A percentile compares a stretch with the other conserved stretches of the same genome.
Conservation (phyloP, 2,888 invertebrate species). For the Drosophila acutilabella region DNA sequence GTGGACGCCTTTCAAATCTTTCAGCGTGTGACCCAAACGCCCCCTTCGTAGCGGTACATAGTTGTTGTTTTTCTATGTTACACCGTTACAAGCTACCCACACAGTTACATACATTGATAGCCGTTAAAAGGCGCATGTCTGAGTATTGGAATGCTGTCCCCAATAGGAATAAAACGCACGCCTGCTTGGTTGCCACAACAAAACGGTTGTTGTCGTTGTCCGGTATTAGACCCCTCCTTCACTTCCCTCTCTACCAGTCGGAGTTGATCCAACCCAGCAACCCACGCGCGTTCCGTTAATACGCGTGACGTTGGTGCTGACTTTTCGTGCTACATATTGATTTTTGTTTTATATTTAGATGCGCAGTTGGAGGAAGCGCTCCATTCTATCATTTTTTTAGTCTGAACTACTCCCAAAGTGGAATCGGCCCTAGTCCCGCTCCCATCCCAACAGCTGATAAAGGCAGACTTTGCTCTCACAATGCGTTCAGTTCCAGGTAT, state of each 20-base stretch:
- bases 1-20: slow-evolving; percentile 57
- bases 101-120: slow-evolving; percentile 32
- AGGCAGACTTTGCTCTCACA: slow-evolving; percentile 37
- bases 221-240: slow-evolving; percentile 29
- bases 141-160: slow-evolving; percentile 57
- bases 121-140: slow-evolving; percentile 66
- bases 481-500: slow-evolving; percentile 26
- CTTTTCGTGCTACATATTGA: slow-evolving; percentile 59
- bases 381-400: slow-evolving; percentile 20
- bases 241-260: neutral
- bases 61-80: slow-evolving; percentile 37
- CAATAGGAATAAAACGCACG: slow-evolving; percentile 55
- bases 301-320: slow-evolving; percentile 62
- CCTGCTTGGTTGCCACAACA: slow-evolving; percentile 74
- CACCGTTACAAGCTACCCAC: slow-evolving; percentile 57
- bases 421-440: slow-evolving; percentile 5
- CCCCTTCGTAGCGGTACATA: slow-evolving; percentile 56
- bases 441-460: slow-evolving; percentile 63
- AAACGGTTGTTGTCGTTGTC: slow-evolving; percentile 71
- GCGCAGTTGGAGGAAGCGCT: slow-evolving; percentile 53
- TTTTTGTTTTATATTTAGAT: slow-evolving; percentile 73
- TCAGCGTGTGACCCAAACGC: slow-evolving; percentile 76
- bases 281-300: slow-evolving; percentile 66
- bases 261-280: slow-evolving; percentile 20
- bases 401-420: slow-evolving; percentile 19